Conservation (phyloP, 37 sponge, comb jelly and placozoan species). For the Hormiphora californensis region DNA sequence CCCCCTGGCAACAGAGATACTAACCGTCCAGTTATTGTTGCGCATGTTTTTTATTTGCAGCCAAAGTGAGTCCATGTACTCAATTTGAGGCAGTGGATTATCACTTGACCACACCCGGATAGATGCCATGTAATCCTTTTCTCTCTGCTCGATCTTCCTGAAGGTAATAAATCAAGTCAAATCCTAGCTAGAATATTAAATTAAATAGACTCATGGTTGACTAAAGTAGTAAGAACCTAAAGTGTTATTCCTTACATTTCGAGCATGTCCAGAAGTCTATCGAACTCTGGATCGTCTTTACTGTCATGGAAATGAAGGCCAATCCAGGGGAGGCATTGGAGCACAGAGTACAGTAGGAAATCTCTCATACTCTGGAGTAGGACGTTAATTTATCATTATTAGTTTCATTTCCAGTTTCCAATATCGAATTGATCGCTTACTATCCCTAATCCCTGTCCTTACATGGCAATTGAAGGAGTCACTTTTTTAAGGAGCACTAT, state of each 20-base stretch:
- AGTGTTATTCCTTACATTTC: slow-evolving; percentile 34
- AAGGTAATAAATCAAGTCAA: too few relatives aligned
- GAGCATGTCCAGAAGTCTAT: background rate
- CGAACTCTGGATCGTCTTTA: slow-evolving; percentile 1
- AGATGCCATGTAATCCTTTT: slow-evolving; percentile 65
- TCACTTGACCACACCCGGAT: slow-evolving; percentile 70
- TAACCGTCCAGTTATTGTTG: slow-evolving; percentile 79
- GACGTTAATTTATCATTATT: background rate
- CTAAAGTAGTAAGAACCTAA: too few relatives aligned
- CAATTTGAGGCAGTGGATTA: slow-evolving; percentile 64
- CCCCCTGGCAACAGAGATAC: background rate
- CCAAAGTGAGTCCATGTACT: slow-evolving; percentile 81
- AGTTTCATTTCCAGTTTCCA: too few relatives aligned
- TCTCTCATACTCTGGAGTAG: slow-evolving; percentile 37
- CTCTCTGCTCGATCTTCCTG: slow-evolving; percentile 60
- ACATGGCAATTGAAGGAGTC: too few relatives aligned
- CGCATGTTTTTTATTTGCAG: slow-evolving; percentile 76
- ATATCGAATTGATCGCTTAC: too few relatives aligned
- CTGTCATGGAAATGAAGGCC: slow-evolving; percentile 31
- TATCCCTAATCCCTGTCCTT: too few relatives aligned
- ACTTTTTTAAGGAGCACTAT: background rate
- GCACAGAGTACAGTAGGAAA: slow-evolving; percentile 13
- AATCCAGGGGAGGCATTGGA: slow-evolving; percentile 18
- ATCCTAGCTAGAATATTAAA: too few relatives aligned
- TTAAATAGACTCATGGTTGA: too few relatives aligned